A percentile compares a stretch with the other conserved stretches of the same genome.
Conservation (phyloP, 2,113 vertebrate genomes). For the Dasyurus viverrinus region DNA sequence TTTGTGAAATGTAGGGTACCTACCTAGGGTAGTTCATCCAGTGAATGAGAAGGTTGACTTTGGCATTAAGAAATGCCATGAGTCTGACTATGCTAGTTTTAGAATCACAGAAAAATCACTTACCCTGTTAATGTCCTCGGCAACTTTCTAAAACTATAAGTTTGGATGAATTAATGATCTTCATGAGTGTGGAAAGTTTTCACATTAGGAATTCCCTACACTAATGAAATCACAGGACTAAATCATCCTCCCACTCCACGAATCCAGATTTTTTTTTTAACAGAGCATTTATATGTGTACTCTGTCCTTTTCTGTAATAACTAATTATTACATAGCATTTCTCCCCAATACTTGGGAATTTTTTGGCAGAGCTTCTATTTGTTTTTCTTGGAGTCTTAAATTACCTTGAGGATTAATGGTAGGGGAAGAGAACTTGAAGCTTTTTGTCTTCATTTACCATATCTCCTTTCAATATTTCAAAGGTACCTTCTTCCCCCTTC, state of each 20-base stretch:
- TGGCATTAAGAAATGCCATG: neutral
- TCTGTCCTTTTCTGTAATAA: constrained; percentile 36
- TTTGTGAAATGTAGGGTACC: too few species aligned
- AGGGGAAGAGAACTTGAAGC: constrained; percentile 22
- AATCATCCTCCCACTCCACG: neutral
- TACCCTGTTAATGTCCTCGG: neutral
- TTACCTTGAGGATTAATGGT: constrained; percentile 1
- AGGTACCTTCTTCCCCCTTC: neutral
- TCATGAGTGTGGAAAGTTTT: neutral
- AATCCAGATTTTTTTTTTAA: neutral
- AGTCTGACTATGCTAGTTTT: neutral
- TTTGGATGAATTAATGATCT: neutral
- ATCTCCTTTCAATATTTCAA: constrained; percentile 47
- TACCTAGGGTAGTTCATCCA: too few species aligned
- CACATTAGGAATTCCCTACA: neutral
- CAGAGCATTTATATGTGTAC: neutral
- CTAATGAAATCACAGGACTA: neutral
- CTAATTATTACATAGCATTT: constrained; percentile 4
- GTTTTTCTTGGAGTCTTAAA: constrained; percentile 33
- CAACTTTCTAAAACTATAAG: neutral
- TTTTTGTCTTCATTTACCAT: constrained; percentile 17
- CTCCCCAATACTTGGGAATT: constrained; percentile 24
- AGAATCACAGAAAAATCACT: neutral
- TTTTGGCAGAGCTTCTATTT: constrained; percentile 35
- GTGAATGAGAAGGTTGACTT: neutral